Evolutionary conservation across 2,797 vertebrate species (phyloP).

Genomic region (Rallus crepitans): DNA sequence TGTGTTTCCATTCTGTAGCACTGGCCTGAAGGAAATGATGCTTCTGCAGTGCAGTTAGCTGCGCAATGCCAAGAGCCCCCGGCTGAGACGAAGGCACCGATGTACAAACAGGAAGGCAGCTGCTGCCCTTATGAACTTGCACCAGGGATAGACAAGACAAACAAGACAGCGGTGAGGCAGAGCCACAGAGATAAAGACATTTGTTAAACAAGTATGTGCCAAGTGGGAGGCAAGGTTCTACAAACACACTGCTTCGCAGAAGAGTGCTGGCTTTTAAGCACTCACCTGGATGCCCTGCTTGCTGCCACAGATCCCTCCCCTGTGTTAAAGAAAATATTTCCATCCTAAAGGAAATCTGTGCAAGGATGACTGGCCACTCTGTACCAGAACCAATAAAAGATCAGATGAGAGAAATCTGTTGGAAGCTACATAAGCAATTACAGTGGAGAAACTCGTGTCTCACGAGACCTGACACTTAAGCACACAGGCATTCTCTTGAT

Average conservation of each 20-base stretch:
- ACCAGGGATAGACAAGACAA: not conserved
- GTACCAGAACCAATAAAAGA: not conserved
- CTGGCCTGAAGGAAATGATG: not conserved
- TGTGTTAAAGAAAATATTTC: not conserved
- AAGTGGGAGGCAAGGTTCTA: not conserved
- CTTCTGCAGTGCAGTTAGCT: not conserved
- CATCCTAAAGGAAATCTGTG: not conserved
- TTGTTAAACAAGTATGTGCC: not conserved
- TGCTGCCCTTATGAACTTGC: not conserved
- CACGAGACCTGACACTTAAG: conserved; percentile 20
- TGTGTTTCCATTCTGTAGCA: not conserved
- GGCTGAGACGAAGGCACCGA: not conserved
- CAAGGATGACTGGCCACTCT: not conserved
- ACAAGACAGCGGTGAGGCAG: not conserved
- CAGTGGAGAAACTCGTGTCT: not conserved
- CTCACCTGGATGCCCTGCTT: not conserved
- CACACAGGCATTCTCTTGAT: not conserved
- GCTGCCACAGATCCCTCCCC: not conserved
- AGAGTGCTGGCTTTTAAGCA: not conserved
- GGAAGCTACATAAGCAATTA: not conserved
- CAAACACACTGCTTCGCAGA: not conserved
- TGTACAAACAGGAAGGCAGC: not conserved
- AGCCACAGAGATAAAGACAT: not conserved
- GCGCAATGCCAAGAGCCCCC: not conserved
- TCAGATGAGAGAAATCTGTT: not conserved